Conservation (phyloP, 2,888 invertebrate species). For the Euplexia lucipara region DNA sequence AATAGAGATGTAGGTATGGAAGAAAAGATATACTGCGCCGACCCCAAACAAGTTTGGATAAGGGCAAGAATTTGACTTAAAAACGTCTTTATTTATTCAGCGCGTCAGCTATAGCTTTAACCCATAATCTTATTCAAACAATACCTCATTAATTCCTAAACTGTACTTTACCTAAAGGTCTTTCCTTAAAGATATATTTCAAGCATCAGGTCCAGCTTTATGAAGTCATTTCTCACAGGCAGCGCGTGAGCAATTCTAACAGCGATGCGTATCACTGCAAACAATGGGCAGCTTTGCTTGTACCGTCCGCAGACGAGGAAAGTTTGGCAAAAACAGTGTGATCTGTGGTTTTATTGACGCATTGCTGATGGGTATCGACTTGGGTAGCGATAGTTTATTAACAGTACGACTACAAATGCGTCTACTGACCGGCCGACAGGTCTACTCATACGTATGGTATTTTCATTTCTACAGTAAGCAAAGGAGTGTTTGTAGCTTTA, state of each 20-base stretch:
- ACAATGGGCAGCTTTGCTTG: constrained; percentile 73
- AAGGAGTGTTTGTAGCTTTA: no score
- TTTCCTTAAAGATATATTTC: constrained; percentile 28
- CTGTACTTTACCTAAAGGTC: constrained; percentile 3
- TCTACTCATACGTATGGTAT: no score
- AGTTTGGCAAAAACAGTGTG: constrained; percentile 39
- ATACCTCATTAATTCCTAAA: not conserved
- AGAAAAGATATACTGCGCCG: no score
- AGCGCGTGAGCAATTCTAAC: constrained; percentile 75
- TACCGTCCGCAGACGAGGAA: constrained; percentile 70
- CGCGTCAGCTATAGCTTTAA: not conserved
- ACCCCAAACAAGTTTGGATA: no score
- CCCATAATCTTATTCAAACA: not conserved
- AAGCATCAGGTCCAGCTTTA: constrained; percentile 51
- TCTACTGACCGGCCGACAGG: no score
- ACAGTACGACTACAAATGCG: no score
- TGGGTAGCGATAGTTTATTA: not conserved
- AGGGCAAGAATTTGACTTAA: no score
- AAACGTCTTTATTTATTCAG: no score
- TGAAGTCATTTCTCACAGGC: constrained; percentile 67
- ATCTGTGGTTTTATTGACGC: constrained; percentile 10
- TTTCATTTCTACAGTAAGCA: no score
- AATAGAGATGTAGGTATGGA: no score
- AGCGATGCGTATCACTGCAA: constrained; percentile 77
- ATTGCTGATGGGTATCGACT: constrained; percentile 37